phyloP scores from a whole-genome alignment of 2,113 vertebrate species.

The Speoplatyrhinus poulsoni region DNA sequence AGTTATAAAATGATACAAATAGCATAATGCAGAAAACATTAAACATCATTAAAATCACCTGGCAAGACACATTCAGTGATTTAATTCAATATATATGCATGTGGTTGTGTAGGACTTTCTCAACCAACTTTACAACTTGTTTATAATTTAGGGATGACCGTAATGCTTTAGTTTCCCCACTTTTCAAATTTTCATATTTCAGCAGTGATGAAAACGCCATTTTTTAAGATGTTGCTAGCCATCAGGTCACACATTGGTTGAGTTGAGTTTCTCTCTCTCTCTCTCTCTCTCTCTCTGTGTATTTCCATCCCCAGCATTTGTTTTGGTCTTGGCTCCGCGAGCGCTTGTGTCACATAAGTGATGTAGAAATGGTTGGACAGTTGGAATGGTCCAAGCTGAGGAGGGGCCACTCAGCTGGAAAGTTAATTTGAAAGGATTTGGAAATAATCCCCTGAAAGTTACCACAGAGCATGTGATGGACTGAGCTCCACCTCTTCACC shows the following conservation, averaged over 20 bases:
- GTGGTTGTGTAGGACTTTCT: too few relatives aligned
- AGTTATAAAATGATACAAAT: too few relatives aligned
- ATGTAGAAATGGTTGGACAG: constrained; percentile 80
- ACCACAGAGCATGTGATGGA: constrained; percentile 67
- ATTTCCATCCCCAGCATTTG: constrained; percentile 50
- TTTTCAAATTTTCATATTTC: too few relatives aligned
- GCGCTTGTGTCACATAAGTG: constrained; percentile 71
- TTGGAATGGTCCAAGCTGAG: constrained; percentile 79
- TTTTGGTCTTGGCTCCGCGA: constrained; percentile 47
- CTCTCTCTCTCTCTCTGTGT: background rate
- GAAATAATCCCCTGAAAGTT: constrained; percentile 75
- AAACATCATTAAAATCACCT: too few relatives aligned
- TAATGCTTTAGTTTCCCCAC: too few relatives aligned
- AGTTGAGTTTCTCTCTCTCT: constrained; percentile 27
- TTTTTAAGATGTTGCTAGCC: too few relatives aligned
- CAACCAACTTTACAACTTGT: too few relatives aligned
- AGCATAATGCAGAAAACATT: too few relatives aligned
- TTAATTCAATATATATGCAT: too few relatives aligned
- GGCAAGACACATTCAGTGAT: too few relatives aligned
- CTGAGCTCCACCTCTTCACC: constrained; percentile 55
- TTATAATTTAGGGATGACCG: too few relatives aligned
- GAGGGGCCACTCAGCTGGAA: constrained; percentile 72
- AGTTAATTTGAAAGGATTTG: constrained; percentile 79
- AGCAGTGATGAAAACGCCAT: too few relatives aligned
- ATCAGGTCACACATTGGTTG: background rate